phyloP scores from a whole-genome alignment of 2,113 vertebrate genomes.

The Alosa alosa region DNA sequence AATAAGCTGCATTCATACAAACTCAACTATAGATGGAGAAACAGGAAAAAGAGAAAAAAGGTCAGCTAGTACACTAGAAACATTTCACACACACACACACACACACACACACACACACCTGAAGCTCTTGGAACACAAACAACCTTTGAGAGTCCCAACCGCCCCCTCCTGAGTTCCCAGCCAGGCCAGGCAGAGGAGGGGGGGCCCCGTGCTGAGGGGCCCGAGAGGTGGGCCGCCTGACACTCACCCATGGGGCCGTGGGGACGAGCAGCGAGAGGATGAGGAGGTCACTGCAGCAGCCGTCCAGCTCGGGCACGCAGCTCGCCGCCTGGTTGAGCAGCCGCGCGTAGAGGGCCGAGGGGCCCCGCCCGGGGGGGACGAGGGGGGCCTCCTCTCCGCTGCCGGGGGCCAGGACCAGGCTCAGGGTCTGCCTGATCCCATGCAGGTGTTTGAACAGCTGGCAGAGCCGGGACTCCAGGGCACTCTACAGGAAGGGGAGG shows the following conservation, averaged over 20 bases:
- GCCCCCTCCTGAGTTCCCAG: background rate
- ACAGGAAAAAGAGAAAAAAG: background rate
- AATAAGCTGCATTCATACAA: background rate
- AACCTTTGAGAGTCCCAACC: background rate
- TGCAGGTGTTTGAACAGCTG: conserved; percentile 68
- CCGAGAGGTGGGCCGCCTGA: conserved; percentile 30
- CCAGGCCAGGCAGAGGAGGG: background rate
- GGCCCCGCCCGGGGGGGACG: conserved; percentile 23
- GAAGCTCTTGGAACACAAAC: background rate
- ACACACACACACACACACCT: conserved; percentile 2
- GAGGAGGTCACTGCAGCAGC: conserved; percentile 60
- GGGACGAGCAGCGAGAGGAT: conserved; percentile 63
- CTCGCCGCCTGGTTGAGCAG: conserved; percentile 53
- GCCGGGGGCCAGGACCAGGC: conserved; percentile 54
- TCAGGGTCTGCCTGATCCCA: conserved; percentile 62
- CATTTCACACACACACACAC: background rate
- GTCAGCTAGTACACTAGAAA: background rate
- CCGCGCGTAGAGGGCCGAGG: conserved; percentile 43
- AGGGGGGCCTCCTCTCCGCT: background rate
- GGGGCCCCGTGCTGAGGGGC: background rate
- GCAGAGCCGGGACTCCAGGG: conserved; percentile 62
- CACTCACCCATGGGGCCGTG: conserved; percentile 60
- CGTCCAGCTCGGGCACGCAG: conserved; percentile 55
- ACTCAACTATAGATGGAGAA: background rate
- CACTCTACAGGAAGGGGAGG: conserved; percentile 46